These are phyloP conservation scores for Penelope pileata DNA, from an alignment of 2,113 vertebrate genomes.

Conservation along the genomic window DNA sequence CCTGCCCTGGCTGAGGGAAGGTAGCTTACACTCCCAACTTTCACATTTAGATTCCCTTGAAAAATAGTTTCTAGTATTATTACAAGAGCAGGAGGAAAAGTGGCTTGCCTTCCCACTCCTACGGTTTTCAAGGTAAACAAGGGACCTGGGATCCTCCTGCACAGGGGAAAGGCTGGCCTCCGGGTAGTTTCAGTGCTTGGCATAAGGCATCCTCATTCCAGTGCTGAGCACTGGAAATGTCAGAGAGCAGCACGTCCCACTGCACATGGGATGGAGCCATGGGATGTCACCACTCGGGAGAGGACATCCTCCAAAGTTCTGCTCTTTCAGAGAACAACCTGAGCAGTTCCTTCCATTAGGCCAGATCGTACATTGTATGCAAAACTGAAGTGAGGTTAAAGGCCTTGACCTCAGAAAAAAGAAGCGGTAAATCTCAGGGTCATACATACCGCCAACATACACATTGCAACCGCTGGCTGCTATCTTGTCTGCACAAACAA, in stretches of 20 bases:
- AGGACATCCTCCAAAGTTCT: neutral
- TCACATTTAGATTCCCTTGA: neutral
- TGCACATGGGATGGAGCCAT: accelerated
- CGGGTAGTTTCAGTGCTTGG: neutral
- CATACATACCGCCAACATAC: neutral
- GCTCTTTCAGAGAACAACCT: neutral
- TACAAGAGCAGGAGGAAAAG: neutral
- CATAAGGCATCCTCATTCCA: neutral
- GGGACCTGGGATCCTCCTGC: neutral
- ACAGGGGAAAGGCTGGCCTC: neutral
- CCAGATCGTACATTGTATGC: neutral
- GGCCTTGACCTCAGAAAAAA: slow-evolving; percentile 52
- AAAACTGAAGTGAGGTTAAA: neutral
- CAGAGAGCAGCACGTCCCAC: neutral
- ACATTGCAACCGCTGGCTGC: neutral
- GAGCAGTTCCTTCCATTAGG: neutral
- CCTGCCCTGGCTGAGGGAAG: neutral
- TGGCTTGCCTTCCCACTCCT: neutral
- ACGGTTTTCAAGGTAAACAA: neutral
- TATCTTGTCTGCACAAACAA: slow-evolving; percentile 29
- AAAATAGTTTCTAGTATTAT: neutral
- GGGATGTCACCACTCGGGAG: accelerated
- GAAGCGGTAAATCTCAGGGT: neutral
- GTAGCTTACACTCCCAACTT: neutral
- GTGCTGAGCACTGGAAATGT: neutral